These are phyloP conservation scores for Drosophila jambulina DNA, from an alignment of 1,140 invertebrate genomes.

Conservation along the genomic window DNA sequence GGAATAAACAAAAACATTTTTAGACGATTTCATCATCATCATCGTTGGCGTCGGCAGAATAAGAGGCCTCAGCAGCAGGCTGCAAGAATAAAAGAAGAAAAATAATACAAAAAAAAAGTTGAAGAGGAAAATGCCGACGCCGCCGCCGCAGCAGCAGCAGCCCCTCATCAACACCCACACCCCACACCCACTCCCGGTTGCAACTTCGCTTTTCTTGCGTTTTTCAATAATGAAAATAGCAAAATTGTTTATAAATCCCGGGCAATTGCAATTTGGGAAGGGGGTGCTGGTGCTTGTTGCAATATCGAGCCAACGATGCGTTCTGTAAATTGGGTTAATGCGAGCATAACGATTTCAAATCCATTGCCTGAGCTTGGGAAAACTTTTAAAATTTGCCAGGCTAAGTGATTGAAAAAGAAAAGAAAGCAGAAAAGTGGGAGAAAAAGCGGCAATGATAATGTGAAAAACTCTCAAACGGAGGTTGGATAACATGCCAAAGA, in stretches of 20 bases:
- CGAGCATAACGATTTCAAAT: constrained; percentile 45
- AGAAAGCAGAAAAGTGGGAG: not conserved
- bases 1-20: constrained; percentile 74
- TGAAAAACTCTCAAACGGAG: not conserved
- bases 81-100: constrained; percentile 11
- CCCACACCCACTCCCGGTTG: not conserved
- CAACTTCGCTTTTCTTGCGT: constrained; percentile 29
- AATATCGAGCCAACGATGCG: constrained; percentile 19
- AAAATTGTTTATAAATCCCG: constrained; percentile 65
- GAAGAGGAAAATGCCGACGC: constrained; percentile 17
- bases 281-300: not conserved
- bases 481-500: not conserved
- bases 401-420: constrained; percentile 34
- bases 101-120: not conserved
- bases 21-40: constrained; percentile 65
- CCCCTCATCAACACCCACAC: constrained; percentile 5
- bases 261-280: constrained; percentile 30
- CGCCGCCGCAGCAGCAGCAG: not conserved
- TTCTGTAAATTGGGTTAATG: constrained; percentile 49
- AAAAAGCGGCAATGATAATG: constrained; percentile 11
- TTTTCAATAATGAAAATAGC: constrained; percentile 59
- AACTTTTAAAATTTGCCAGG: constrained; percentile 35
- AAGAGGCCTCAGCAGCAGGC: constrained; percentile 16
- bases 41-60: not conserved
- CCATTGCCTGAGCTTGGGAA: constrained; percentile 25